Evolutionary conservation across 2,888 invertebrate genomes (phyloP), one percentile per base, ranked within the genome.

Genomic region (Rhabditoides inermis): DNA sequence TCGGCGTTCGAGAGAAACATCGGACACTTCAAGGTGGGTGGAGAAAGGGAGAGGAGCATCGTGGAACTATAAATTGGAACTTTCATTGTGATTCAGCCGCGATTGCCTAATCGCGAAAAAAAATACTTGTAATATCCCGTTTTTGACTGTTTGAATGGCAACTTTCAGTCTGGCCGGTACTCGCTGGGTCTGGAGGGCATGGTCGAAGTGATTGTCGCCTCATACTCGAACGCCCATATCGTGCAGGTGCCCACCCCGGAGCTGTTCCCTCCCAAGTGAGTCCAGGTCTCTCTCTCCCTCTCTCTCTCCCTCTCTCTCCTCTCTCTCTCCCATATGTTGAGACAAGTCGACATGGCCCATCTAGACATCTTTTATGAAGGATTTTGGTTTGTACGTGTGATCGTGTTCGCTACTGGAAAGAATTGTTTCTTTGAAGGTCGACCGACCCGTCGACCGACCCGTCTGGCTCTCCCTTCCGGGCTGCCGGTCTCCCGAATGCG

Each of bases 161-260:
- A 63, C 44, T 62, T 64, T 51, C 60, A 64, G 42, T 53, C 64
- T 3, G 62, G 64, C 23, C 48, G 61, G 30, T 67, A 64, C 45
- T 63, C 65, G 6, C 47, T 65, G 15, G 67, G 67, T 37, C 49
- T 68, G 5, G 64, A 65, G 40, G 66, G 68, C 44, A 74, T 74
- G 74, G 62, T 74, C 41, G 73, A 73, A 49, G 63, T 70, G n/a
- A 71, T 74, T 47, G 72, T 71, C 22, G 69, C 73, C 2, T 68
- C 74, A 7, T 74, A 74, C 49, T 63, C 63, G 22, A 67, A 65
- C 50, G 69, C 71, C 5, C 74, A 74, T 51, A 71, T 74, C 53
- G 69, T 74, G 3, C 72, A 70, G 47, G 70, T 70, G 26, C 72
- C 72, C 3, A 56, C 61, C 20, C 65, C 64, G 10, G 60, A 63